Base-by-base conservation (phyloP, 2,113 vertebrate genomes). In the Nothocercus nigrocapillus region DNA sequence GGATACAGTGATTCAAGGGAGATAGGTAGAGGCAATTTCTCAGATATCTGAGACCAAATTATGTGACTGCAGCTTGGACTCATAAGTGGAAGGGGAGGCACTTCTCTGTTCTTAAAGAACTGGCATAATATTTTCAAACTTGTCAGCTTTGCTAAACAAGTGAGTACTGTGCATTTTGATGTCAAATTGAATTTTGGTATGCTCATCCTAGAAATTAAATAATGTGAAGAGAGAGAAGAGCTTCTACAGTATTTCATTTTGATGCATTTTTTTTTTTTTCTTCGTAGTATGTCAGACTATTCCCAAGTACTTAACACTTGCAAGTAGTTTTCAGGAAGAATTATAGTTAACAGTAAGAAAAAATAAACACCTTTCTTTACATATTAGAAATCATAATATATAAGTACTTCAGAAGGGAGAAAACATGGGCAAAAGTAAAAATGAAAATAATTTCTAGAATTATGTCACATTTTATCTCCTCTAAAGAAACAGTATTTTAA, bases 31-130 rank as follows among this genome's bases (percentile, higher is more conserved):
- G 25, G 67, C 85, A 93, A 93, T 95, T 96, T 95, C 64, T 91
- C 62, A 82, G 44, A 49, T 38, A 44, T 54, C 38, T 88, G 77
- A 91, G 88, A 88, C 73, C 51, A 42, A 95, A 90, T 93, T 94
- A 90, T 78, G 53, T 56, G 83, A n/a, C 91, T 95, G 76, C 36
- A 78, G 64, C 85, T 95, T 78, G 90, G 91, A 95, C 80, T 90
- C 72, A 17, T 78, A 96, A 95, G 90, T 64, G 76, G 61, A 85
- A 45, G 49, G n/a, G 19, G 32, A 93, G 80, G 32, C 51, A 68
- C 61, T 92, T 66, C 45, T 88, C 45, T 88, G 77, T 36, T 19
- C 88, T 93, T 86, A 86, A 94, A 90, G 51, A 83, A 10, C 28
- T 51, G 68, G 40, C 44, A 80, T 73, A 90, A 76, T 85, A 91